Evolutionary conservation across 2,888 invertebrate species (phyloP).

Genomic region (Notodonta dromedarius): DNA sequence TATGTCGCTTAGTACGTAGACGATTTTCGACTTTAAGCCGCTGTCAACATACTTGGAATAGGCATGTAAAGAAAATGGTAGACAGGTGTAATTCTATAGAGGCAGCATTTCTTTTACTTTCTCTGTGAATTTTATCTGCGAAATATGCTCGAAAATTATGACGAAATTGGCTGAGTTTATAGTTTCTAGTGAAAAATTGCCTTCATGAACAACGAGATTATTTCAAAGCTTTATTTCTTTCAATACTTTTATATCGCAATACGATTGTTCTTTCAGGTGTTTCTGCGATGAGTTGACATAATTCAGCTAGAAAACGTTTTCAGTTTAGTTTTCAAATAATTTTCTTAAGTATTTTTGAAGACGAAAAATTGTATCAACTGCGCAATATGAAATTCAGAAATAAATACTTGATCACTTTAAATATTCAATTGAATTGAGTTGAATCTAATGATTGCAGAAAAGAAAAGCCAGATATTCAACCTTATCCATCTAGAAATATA

Average conservation of each 20-base stretch:
- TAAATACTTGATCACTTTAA: not conserved
- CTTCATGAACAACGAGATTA: not conserved
- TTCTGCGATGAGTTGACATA: not conserved
- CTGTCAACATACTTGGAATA: conserved; percentile 7
- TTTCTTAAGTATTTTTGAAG: not conserved
- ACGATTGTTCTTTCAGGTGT: not conserved
- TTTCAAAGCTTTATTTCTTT: not conserved
- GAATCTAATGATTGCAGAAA: no score
- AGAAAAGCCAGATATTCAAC: no score
- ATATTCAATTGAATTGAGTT: no score
- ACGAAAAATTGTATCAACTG: not conserved
- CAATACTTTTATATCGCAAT: not conserved
- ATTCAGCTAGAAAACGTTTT: not conserved
- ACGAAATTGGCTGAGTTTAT: not conserved
- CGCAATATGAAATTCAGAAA: not conserved
- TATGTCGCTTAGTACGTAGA: not conserved
- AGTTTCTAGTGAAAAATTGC: not conserved
- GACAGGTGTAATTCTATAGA: not conserved
- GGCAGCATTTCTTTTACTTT: not conserved
- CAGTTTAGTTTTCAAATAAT: not conserved
- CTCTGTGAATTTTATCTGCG: conserved; percentile 4
- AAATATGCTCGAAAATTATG: not conserved
- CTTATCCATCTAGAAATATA: no score
- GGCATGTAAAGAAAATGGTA: not conserved
- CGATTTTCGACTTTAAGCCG: not conserved